Conservation (phyloP, 2,888 invertebrate genomes). For the Acrobasis consociella region DNA sequence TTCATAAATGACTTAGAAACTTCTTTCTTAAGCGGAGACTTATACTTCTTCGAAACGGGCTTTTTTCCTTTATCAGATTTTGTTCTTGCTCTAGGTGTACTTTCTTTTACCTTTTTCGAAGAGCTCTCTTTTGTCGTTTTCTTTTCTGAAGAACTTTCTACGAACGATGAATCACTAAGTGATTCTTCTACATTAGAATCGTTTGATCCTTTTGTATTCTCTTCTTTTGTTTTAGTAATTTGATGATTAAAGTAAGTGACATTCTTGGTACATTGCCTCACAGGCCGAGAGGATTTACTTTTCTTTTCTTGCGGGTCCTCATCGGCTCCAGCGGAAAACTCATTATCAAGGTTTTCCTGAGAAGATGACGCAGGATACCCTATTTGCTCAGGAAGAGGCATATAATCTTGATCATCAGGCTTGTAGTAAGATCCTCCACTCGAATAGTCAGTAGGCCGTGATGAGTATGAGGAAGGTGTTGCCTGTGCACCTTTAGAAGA, state of each 20-base stretch:
- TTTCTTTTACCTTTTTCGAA: slow-evolving; percentile 40
- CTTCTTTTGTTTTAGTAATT: slow-evolving; percentile 20
- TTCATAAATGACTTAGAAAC: slow-evolving; percentile 63
- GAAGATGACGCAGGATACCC: slow-evolving; percentile 49
- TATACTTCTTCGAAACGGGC: slow-evolving; percentile 43
- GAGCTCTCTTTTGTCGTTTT: slow-evolving; percentile 33
- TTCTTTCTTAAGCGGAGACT: slow-evolving; percentile 57
- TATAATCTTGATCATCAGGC: slow-evolving; percentile 83
- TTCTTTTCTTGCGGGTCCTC: slow-evolving; percentile 38
- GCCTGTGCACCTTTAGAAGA: slow-evolving; percentile 58
- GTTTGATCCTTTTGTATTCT: slow-evolving; percentile 43
- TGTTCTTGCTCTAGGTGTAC: slow-evolving; percentile 36
- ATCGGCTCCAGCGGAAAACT: slow-evolving; percentile 35
- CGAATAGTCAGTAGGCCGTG: slow-evolving; percentile 82
- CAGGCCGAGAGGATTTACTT: slow-evolving; percentile 53
- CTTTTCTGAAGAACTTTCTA: slow-evolving; percentile 43
- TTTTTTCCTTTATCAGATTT: slow-evolving; percentile 36
- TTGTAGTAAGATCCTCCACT: slow-evolving; percentile 85
- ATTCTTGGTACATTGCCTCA: slow-evolving; percentile 72
- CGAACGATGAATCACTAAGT: slow-evolving; percentile 47
- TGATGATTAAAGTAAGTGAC: slow-evolving; percentile 63
- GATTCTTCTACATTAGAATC: slow-evolving; percentile 45
- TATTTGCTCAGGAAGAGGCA: slow-evolving; percentile 54
- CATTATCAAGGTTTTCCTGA: slow-evolving; percentile 38
- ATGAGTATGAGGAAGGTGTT: slow-evolving; percentile 72